phyloP scores from a whole-genome alignment of 2,888 invertebrate species.

The Pachymerium ferrugineum region DNA sequence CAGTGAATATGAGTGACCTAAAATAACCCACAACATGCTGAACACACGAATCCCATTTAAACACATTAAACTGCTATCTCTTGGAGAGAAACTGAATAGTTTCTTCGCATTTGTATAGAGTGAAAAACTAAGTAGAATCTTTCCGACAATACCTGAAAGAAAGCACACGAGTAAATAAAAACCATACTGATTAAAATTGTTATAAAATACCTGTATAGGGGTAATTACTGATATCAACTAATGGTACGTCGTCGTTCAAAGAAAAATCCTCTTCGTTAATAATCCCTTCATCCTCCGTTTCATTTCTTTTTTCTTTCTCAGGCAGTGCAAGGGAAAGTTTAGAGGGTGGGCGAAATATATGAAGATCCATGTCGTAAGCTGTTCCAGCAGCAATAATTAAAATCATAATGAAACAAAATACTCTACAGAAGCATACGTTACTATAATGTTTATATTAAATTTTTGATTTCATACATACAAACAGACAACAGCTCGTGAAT shows the following conservation, averaged over 20 bases:
- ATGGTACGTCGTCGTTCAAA: no score
- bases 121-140: constrained; percentile 52
- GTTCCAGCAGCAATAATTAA: not conserved
- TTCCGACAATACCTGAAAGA: constrained; percentile 36
- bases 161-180: not conserved
- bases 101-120: constrained; percentile 50
- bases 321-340: no score
- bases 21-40: constrained; percentile 56
- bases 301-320: no score
- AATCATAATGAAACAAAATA: not conserved
- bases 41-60: constrained; percentile 55
- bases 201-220: not conserved
- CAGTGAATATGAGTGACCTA: constrained; percentile 50
- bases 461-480: not conserved
- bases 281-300: no score
- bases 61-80: constrained; percentile 45
- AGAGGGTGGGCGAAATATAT: no score
- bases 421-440: not conserved
- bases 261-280: no score
- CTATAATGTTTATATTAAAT: not conserved
- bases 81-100: constrained; percentile 47
- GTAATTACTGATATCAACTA: not conserved
- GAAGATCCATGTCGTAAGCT: no score
- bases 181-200: not conserved
- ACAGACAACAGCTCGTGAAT: not conserved